phyloP scores from a whole-genome alignment of 2,888 invertebrate species.

The Prostheceraeus crozeri region DNA sequence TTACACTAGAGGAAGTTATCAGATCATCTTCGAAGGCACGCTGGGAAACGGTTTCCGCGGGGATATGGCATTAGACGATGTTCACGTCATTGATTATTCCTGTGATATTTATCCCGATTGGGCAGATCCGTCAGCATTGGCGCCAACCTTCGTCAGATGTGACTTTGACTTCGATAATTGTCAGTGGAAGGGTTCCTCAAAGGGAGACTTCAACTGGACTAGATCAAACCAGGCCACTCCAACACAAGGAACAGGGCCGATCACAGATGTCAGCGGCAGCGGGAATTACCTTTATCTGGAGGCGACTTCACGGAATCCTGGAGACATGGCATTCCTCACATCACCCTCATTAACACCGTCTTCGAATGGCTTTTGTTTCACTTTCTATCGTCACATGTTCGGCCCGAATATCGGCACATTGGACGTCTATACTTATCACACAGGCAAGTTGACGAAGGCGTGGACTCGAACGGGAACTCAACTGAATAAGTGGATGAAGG shows the following conservation, averaged over 20 bases:
- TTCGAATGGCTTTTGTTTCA: slow-evolving; percentile 28
- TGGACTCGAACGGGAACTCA: slow-evolving; percentile 23
- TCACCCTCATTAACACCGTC: neutral
- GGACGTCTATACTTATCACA: neutral
- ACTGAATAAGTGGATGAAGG: slow-evolving; percentile 24
- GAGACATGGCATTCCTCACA: neutral
- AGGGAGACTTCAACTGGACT: slow-evolving; percentile 44
- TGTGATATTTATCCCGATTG: slow-evolving; percentile 50
- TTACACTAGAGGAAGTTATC: slow-evolving; percentile 31
- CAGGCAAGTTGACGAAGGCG: neutral
- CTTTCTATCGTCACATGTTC: slow-evolving; percentile 40
- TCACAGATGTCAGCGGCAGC: slow-evolving; percentile 46
- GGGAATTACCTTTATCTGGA: slow-evolving; percentile 39
- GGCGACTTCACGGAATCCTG: neutral
- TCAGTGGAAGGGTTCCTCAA: slow-evolving; percentile 45
- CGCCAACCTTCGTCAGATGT: slow-evolving; percentile 67
- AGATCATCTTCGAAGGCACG: slow-evolving; percentile 43
- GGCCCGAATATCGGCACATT: slow-evolving; percentile 29
- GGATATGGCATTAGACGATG: slow-evolving; percentile 47
- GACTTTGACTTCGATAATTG: slow-evolving; percentile 47
- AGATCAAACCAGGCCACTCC: slow-evolving; percentile 45
- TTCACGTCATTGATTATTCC: slow-evolving; percentile 43
- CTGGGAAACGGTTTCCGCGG: slow-evolving; percentile 45
- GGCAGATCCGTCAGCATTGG: slow-evolving; percentile 69
- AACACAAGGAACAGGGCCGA: slow-evolving; percentile 45